phyloP scores from a whole-genome alignment of 2,888 invertebrate species.

The Drosophila heteroneura region DNA sequence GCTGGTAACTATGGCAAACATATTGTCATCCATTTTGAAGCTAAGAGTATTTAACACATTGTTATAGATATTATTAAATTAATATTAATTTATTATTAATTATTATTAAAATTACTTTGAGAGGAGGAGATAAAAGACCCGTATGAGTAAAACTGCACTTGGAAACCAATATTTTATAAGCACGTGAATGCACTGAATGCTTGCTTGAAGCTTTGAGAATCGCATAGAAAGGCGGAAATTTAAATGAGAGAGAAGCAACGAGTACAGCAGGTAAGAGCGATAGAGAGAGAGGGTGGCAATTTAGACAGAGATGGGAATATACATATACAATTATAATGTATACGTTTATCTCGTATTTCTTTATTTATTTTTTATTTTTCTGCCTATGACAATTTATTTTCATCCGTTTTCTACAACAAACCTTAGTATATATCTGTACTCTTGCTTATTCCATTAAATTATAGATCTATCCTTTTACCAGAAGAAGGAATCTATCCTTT shows the following conservation, averaged over 20 bases:
- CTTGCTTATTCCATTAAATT: background rate
- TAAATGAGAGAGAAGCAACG: background rate
- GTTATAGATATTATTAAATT: too few species aligned
- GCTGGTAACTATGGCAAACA: background rate
- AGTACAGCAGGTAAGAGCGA: background rate
- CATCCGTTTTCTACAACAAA: background rate
- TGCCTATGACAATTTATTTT: background rate
- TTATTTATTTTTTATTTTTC: background rate
- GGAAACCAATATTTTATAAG: background rate
- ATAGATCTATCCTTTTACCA: too few species aligned
- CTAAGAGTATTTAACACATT: too few species aligned
- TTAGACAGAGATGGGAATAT: background rate
- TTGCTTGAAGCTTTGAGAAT: background rate
- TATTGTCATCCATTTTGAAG: too few species aligned
- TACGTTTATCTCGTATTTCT: background rate
- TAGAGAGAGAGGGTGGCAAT: background rate
- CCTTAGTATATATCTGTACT: background rate
- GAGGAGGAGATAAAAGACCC: background rate
- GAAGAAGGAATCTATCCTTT: too few species aligned
- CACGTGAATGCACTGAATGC: background rate
- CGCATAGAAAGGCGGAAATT: background rate
- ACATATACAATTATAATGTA: background rate
- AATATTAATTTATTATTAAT: too few species aligned
- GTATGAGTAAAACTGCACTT: background rate
- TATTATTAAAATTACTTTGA: background rate